phyloP scores from a whole-genome alignment of 2,888 invertebrate genomes.

The Luperina testacea region DNA sequence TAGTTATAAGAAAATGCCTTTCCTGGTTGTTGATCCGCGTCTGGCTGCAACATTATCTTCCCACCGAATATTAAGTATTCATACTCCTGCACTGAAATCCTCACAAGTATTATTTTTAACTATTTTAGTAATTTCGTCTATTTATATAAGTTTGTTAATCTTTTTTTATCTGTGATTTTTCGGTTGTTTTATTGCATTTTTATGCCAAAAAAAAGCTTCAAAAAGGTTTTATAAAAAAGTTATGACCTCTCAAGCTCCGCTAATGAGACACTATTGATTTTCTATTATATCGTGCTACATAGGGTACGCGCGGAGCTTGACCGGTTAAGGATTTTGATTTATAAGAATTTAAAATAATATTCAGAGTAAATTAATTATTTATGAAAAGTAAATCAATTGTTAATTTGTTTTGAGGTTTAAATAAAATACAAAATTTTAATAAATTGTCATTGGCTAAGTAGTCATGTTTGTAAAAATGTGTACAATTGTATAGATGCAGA shows the following conservation, averaged over 20 bases:
- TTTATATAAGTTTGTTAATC: slow-evolving; percentile 39
- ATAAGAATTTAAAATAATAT: slow-evolving; percentile 50
- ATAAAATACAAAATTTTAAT: slow-evolving; percentile 30
- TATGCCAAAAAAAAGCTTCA: slow-evolving; percentile 4
- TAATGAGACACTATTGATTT: too few relatives aligned
- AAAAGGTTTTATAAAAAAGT: slow-evolving; percentile 21
- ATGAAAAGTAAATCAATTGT: slow-evolving; percentile 42
- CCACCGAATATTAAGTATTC: slow-evolving; percentile 55
- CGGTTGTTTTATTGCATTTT: slow-evolving; percentile 48
- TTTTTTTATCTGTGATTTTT: slow-evolving; percentile 63
- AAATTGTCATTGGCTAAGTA: slow-evolving; percentile 29
- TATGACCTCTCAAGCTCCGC: too few relatives aligned
- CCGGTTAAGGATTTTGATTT: slow-evolving; percentile 29
- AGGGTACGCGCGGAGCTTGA: too few relatives aligned
- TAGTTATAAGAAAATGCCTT: slow-evolving; percentile 17
- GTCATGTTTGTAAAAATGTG: slow-evolving; percentile 45
- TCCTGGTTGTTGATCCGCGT: slow-evolving; percentile 21
- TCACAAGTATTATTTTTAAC: slow-evolving; percentile 57
- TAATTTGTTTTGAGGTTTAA: slow-evolving; percentile 46
- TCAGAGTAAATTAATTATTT: slow-evolving; percentile 45
- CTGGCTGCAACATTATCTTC: slow-evolving; percentile 52
- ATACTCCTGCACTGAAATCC: slow-evolving; percentile 48
- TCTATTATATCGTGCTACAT: too few relatives aligned
- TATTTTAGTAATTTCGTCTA: slow-evolving; percentile 23
- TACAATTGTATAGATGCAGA: slow-evolving; percentile 48